Evolutionary conservation across 2,113 vertebrate species (phyloP).

Genomic region (Catharus minimus): DNA sequence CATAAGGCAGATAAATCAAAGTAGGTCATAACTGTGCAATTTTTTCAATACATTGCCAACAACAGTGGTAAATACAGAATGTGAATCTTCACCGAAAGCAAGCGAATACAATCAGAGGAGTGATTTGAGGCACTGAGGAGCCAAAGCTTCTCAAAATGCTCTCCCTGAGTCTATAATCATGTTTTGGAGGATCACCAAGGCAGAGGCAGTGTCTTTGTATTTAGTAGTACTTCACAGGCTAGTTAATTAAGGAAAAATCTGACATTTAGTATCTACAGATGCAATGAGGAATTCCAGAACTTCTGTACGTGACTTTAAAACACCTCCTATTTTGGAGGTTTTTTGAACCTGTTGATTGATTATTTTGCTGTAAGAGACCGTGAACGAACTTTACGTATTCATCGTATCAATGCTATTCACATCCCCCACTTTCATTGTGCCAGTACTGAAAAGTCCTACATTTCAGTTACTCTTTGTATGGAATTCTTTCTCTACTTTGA

Average conservation of each 20-base stretch:
- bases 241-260: background rate
- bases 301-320: background rate
- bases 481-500: background rate
- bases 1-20: background rate
- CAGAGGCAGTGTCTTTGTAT: background rate
- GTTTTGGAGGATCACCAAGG: background rate
- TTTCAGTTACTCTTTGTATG: background rate
- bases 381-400: background rate
- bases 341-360: background rate
- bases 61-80: background rate
- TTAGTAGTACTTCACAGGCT: background rate
- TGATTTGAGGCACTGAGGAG: background rate
- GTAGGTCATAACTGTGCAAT: background rate
- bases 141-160: background rate
- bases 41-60: background rate
- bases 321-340: rapidly evolving
- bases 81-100: background rate
- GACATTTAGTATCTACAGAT: background rate
- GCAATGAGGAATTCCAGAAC: background rate
- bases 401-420: background rate
- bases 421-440: background rate
- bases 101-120: background rate
- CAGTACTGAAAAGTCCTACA: background rate
- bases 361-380: background rate
- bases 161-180: background rate